Conservation (phyloP, 2,113 vertebrate species). For the Leucopsar rothschildi region DNA sequence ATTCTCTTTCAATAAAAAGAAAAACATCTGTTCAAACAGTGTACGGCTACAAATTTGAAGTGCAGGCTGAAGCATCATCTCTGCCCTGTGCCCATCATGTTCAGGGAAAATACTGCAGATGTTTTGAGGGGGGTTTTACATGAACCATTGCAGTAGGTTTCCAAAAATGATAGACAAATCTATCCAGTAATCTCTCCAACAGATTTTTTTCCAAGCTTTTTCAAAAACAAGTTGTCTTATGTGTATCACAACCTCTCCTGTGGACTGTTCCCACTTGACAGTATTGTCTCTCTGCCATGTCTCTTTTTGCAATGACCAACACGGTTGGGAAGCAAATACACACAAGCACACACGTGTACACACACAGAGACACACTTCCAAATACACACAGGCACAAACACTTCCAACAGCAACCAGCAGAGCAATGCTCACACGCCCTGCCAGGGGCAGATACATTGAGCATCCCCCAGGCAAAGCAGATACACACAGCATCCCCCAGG, state of each 20-base stretch:
- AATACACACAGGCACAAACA: not conserved
- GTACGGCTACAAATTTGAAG: not conserved
- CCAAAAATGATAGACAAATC: not conserved
- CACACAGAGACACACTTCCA: not conserved
- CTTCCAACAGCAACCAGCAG: not conserved
- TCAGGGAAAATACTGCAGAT: conserved; percentile 17
- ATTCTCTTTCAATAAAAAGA: conserved; percentile 15
- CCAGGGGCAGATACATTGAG: not conserved
- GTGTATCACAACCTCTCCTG: not conserved
- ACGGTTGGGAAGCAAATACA: not conserved
- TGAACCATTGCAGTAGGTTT: not conserved
- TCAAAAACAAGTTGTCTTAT: not conserved
- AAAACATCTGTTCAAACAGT: conserved; percentile 32
- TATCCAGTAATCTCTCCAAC: not conserved
- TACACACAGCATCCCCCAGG: not conserved
- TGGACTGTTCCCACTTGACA: not conserved
- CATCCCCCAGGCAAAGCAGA: not conserved
- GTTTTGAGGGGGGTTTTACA: conserved; percentile 14
- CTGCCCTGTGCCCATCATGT: not conserved
- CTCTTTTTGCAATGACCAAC: not conserved
- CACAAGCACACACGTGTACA: not conserved
- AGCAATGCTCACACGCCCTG: not conserved
- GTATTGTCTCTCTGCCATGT: not conserved
- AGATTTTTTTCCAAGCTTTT: not conserved
- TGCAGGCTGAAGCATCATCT: not conserved